Conservation (phyloP, 2,797 vertebrate genomes). For the Neosilurus mollespiculum region DNA sequence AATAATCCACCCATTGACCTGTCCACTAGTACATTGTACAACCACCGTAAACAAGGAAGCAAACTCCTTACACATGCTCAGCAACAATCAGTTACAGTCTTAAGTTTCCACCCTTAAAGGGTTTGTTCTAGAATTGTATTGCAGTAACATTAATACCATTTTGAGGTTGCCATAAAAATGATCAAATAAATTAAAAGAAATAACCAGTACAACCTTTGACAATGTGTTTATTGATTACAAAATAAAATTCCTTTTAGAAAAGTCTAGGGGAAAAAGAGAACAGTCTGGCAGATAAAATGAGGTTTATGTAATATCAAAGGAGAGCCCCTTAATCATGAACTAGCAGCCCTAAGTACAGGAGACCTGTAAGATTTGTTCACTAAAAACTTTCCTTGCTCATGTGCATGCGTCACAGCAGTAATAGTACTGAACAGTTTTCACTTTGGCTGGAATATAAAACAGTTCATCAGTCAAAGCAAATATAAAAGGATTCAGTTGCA, state of each 20-base stretch:
- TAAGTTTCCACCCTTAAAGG: neutral
- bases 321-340: conserved; percentile 35
- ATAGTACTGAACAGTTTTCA: conserved; percentile 11
- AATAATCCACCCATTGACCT: neutral
- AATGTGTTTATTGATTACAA: conserved; percentile 21
- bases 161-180: conserved; percentile 40
- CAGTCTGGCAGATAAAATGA: neutral
- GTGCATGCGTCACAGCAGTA: conserved; percentile 27
- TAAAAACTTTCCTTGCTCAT: conserved; percentile 7
- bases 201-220: neutral
- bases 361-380: neutral
- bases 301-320: conserved; percentile 36
- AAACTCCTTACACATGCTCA: neutral
- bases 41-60: neutral
- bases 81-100: neutral
- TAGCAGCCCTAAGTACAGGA: conserved; percentile 26
- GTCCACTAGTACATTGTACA: neutral
- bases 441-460: conserved; percentile 22
- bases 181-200: neutral
- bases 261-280: neutral
- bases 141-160: neutral
- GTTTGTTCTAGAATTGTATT: neutral
- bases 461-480: conserved; percentile 3
- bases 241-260: conserved; percentile 27
- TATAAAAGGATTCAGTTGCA: neutral